phyloP scores from a whole-genome alignment of 1,140 invertebrate genomes.

The Zaprionus ornatus region DNA sequence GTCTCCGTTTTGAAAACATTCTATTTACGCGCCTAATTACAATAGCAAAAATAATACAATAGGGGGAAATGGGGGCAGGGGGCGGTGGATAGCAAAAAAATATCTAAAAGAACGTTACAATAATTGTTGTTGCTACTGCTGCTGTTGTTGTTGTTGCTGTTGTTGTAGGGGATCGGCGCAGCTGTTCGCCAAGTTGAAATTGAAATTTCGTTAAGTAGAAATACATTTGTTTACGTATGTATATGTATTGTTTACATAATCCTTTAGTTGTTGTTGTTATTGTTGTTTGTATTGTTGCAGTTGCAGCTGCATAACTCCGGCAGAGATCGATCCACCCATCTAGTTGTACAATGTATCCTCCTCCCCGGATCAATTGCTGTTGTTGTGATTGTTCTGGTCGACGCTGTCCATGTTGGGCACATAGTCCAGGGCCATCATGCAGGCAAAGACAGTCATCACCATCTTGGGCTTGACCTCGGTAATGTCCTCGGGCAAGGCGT shows the following conservation, averaged over 20 bases:
- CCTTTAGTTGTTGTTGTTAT: background rate
- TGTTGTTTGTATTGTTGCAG: slow-evolving; percentile 1
- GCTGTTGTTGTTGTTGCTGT: slow-evolving; percentile 22
- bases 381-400: slow-evolving; percentile 81
- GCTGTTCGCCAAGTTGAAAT: slow-evolving; percentile 12
- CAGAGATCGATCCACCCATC: slow-evolving; percentile 2
- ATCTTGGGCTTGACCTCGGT: slow-evolving; percentile 99
- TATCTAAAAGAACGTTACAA: slow-evolving; percentile 33
- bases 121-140: slow-evolving; percentile 14
- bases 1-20: slow-evolving; percentile 3
- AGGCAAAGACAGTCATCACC: slow-evolving; percentile 99
- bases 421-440: slow-evolving; percentile 98
- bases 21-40: slow-evolving; percentile 46
- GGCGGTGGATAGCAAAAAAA: background rate
- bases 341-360: background rate
- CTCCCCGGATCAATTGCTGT: slow-evolving; percentile 52
- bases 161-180: slow-evolving; percentile 5
- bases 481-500: slow-evolving; percentile 99
- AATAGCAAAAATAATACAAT: slow-evolving; percentile 56
- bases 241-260: slow-evolving; percentile 14
- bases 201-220: slow-evolving; percentile 36
- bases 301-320: background rate
- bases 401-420: slow-evolving; percentile 92
- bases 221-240: slow-evolving; percentile 7
- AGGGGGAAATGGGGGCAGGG: slow-evolving; percentile 2